phyloP scores from a whole-genome alignment of 2,797 vertebrate genomes.

The Myotis vivesi region DNA sequence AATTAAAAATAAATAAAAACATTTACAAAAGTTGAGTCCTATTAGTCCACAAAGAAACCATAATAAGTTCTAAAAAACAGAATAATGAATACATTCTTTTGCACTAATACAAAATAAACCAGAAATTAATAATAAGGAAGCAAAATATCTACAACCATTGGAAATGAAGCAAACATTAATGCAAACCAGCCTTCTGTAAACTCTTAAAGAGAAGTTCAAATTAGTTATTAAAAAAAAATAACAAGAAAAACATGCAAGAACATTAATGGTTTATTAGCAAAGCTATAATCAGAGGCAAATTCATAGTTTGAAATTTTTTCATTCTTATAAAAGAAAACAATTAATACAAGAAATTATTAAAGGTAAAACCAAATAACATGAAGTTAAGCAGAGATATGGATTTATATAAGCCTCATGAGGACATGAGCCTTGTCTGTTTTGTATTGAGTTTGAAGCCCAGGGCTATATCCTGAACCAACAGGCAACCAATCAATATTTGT shows the following conservation, averaged over 20 bases:
- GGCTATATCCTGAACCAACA: not conserved
- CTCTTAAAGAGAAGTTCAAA: not conserved
- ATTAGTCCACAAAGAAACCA: not conserved
- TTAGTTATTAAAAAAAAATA: not conserved
- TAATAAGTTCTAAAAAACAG: not conserved
- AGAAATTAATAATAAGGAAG: not conserved
- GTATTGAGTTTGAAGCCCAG: not conserved
- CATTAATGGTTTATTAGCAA: not conserved
- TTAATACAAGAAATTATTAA: not conserved
- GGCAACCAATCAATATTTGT: not conserved
- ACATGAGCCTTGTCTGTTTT: not conserved
- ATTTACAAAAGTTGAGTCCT: not conserved
- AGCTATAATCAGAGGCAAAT: slow-evolving; percentile 14
- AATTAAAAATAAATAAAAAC: not conserved
- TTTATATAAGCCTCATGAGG: not conserved
- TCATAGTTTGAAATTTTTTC: not conserved
- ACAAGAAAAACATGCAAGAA: not conserved
- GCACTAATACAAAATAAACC: not conserved
- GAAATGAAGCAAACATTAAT: not conserved
- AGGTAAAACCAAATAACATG: not conserved
- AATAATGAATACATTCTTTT: not conserved
- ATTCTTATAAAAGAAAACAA: not conserved
- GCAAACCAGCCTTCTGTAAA: not conserved
- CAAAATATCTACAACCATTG: not conserved
- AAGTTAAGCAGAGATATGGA: not conserved